These are phyloP conservation scores for Artibeus jamaicensis DNA, from an alignment of 2,797 vertebrate genomes.

Conservation along the genomic window DNA sequence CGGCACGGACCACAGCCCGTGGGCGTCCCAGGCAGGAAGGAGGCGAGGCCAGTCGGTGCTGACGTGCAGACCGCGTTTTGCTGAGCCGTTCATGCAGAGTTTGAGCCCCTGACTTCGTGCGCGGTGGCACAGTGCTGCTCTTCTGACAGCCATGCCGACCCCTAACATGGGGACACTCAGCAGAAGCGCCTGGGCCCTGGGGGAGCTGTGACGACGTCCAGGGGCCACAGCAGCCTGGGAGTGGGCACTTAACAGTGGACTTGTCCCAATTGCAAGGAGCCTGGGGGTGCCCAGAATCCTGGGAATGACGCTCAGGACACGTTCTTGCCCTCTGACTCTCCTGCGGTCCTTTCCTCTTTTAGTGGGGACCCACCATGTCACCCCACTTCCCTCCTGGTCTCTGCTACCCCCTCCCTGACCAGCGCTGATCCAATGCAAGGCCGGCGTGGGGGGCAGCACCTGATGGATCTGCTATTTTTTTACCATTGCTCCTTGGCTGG, in stretches of 20 bases:
- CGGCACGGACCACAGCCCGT: rapidly evolving
- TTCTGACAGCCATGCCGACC: background rate
- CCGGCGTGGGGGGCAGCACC: background rate
- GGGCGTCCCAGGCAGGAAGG: background rate
- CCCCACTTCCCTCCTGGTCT: no score
- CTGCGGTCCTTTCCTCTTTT: background rate
- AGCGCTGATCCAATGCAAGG: no score
- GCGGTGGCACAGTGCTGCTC: rapidly evolving
- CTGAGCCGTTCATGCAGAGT: no score
- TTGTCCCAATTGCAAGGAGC: rapidly evolving
- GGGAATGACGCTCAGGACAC: rapidly evolving
- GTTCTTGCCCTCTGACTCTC: background rate
- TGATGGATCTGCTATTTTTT: background rate
- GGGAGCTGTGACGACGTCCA: background rate
- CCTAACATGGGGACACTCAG: background rate
- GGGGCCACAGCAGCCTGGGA: rapidly evolving
- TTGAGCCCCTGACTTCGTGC: rapidly evolving
- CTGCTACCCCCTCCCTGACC: rapidly evolving
- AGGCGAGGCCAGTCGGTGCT: rapidly evolving
- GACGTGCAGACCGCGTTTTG: rapidly evolving
- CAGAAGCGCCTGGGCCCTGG: background rate
- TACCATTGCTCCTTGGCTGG: background rate
- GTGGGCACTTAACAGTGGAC: no score
- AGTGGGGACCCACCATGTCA: no score
- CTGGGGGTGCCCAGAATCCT: rapidly evolving